These are phyloP conservation scores for Lasioglossum albipes DNA, from an alignment of 1,140 invertebrate species.

Conservation along the genomic window DNA sequence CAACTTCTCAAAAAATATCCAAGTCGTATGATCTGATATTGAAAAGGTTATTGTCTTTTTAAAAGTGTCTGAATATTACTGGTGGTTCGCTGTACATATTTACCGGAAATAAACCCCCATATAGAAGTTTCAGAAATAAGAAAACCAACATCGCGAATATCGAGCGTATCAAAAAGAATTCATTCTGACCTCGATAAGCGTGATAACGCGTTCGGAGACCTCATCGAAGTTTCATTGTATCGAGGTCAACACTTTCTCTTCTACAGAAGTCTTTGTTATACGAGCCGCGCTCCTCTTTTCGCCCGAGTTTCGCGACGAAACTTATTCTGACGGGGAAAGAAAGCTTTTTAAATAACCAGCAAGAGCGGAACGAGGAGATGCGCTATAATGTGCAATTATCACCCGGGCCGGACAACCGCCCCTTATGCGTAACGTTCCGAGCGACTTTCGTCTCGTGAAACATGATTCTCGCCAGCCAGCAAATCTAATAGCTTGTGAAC, in stretches of 20 bases:
- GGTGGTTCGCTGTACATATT: too few relatives aligned
- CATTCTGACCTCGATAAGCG: slow-evolving; percentile 60
- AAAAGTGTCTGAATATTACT: too few relatives aligned
- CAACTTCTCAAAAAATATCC: too few relatives aligned
- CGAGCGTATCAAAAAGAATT: slow-evolving; percentile 42
- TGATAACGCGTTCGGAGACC: slow-evolving; percentile 54
- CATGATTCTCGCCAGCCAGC: not conserved
- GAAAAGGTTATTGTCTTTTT: too few relatives aligned
- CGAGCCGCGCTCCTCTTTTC: slow-evolving; percentile 4
- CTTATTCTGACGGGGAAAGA: slow-evolving; percentile 4
- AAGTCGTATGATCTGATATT: too few relatives aligned
- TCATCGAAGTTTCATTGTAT: slow-evolving; percentile 58
- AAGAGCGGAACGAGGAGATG: not conserved
- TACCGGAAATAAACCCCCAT: too few relatives aligned
- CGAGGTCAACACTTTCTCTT: slow-evolving; percentile 66
- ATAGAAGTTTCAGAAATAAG: too few relatives aligned
- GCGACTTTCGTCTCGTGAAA: not conserved
- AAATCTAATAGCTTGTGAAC: not conserved
- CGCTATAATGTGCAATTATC: slow-evolving; percentile 5
- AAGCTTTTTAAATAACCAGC: slow-evolving; percentile 20
- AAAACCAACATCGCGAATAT: slow-evolving; percentile 7
- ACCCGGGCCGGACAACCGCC: not conserved
- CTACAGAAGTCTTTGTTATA: slow-evolving; percentile 18
- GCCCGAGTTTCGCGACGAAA: slow-evolving; percentile 2
- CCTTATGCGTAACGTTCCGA: not conserved